phyloP scores from a whole-genome alignment of 2,113 vertebrate species.

The Apodemus speciosus region DNA sequence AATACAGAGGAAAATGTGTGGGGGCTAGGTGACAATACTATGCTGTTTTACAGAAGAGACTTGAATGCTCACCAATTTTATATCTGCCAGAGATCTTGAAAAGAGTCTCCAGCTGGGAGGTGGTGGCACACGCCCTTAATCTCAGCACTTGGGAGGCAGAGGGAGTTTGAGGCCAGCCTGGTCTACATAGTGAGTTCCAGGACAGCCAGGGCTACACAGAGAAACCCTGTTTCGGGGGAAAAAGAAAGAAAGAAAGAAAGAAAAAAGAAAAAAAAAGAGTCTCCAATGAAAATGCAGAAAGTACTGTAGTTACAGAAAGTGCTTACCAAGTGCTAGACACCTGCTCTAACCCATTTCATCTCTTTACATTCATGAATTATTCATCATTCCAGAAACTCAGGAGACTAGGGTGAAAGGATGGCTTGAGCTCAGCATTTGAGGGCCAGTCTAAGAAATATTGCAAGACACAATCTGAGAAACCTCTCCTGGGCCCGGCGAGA shows the following conservation, averaged over 20 bases:
- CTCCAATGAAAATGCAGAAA: neutral
- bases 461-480: neutral
- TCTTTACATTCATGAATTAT: slow-evolving; percentile 50
- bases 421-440: neutral
- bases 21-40: neutral
- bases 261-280: too few relatives aligned
- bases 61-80: neutral
- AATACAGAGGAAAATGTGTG: neutral
- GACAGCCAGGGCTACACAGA: too few relatives aligned
- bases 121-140: too few relatives aligned
- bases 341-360: slow-evolving; percentile 24
- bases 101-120: neutral
- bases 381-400: neutral
- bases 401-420: neutral
- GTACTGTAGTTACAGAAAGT: neutral
- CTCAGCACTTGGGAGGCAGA: too few relatives aligned
- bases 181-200: too few relatives aligned
- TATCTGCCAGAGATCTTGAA: neutral
- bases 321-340: neutral
- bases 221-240: too few relatives aligned
- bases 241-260: too few relatives aligned
- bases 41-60: neutral
- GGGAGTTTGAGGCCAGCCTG: too few relatives aligned
- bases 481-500: neutral
- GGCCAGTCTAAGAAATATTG: neutral